These are phyloP conservation scores for Labeo calbasu DNA, from an alignment of 2,797 vertebrate genomes.

Conservation along the genomic window DNA sequence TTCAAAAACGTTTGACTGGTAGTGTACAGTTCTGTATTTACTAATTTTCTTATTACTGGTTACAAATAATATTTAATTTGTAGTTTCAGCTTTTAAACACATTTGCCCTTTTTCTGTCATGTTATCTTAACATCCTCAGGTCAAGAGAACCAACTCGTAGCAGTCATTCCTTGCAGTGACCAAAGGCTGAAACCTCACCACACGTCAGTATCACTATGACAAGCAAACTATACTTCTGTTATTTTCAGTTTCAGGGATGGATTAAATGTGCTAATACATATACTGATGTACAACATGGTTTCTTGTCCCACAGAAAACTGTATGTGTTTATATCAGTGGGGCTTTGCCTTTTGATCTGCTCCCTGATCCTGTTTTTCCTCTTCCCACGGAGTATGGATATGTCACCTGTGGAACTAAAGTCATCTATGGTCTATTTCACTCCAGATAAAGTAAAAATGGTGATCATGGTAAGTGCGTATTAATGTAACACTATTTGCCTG, in stretches of 20 bases:
- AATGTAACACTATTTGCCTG: not conserved
- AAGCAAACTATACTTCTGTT: not conserved
- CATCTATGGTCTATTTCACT: slow-evolving; percentile 75
- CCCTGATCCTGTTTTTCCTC: slow-evolving; percentile 85
- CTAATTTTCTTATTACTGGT: not conserved
- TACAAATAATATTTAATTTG: not conserved
- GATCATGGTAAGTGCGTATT: slow-evolving; percentile 77
- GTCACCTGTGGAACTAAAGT: slow-evolving; percentile 79
- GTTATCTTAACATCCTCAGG: slow-evolving; percentile 68
- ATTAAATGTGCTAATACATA: not conserved
- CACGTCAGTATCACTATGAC: slow-evolving; percentile 79
- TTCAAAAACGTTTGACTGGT: no score
- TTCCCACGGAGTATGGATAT: slow-evolving; percentile 84
- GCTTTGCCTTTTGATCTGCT: slow-evolving; percentile 77
- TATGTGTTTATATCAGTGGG: slow-evolving; percentile 81
- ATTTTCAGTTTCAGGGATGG: not conserved
- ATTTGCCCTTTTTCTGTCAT: not conserved
- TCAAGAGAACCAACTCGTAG: slow-evolving; percentile 85
- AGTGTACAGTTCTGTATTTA: not conserved
- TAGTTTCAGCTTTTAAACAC: not conserved
- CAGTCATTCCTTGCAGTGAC: slow-evolving; percentile 91
- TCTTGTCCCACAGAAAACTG: slow-evolving; percentile 79
- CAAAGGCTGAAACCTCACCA: slow-evolving; percentile 84
- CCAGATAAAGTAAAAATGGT: slow-evolving; percentile 68
- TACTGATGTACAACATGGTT: not conserved